Percentiles rank a stretch among this genome's conserved stretches.
Conservation (phyloP, 2,113 vertebrate species). For the Melanocharis versteri region DNA sequence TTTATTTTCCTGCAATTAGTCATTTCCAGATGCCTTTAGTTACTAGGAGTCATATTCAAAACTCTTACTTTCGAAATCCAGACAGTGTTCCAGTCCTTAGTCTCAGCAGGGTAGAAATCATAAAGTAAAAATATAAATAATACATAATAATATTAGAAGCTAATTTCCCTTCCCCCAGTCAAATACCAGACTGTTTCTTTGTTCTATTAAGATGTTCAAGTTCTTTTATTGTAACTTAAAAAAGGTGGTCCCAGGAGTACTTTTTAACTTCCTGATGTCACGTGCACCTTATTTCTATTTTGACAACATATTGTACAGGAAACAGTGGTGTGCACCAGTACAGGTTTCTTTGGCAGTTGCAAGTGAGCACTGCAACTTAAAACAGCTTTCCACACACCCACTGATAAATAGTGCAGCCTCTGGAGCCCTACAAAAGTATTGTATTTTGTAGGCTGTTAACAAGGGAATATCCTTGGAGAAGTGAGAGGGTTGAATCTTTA, state of each 20-base stretch:
- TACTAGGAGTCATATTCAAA: neutral
- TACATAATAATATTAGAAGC: neutral
- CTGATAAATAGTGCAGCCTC: neutral
- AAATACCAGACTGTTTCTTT: neutral
- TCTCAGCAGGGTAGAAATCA: neutral
- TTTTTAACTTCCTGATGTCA: neutral
- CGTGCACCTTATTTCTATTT: neutral
- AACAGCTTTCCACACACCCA: neutral
- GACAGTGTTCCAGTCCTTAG: neutral
- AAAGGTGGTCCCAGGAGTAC: neutral
- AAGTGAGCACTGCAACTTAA: neutral
- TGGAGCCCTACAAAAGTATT: neutral
- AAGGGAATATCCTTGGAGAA: neutral
- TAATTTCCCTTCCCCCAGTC: neutral
- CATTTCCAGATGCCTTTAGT: neutral
- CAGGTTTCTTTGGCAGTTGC: neutral
- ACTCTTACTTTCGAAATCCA: neutral
- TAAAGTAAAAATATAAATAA: neutral
- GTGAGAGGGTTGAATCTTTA: neutral
- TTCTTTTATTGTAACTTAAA: neutral
- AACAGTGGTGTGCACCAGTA: rapidly evolving
- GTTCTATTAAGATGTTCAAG: neutral
- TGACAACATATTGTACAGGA: neutral
- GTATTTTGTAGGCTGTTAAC: neutral
- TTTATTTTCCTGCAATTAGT: neutral